Evolutionary conservation across 2,113 vertebrate genomes (phyloP), one percentile per base, ranked within the genome.

Genomic region (Halichoerus grypus): DNA sequence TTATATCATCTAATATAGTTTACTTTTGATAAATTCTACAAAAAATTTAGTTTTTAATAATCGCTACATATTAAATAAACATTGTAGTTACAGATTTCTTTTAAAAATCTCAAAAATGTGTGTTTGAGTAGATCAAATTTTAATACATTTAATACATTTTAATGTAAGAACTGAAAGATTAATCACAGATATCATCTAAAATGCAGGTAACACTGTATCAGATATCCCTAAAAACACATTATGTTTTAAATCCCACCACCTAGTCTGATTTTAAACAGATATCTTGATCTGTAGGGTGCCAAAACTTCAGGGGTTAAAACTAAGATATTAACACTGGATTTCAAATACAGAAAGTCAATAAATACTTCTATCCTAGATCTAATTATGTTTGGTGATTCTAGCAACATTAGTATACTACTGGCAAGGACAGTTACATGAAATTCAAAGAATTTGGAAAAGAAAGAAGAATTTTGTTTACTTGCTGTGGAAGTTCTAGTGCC

Each of bases 21-120:
- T 14, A 89, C 8, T 77, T 82, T 74, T 92, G 49, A 79, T 77
- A 77, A 74, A 82, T 86, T 65, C 24, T 39, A 36, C n/a, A 86
- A 39, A 26, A 51, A 89, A 22, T 57, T 96, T 77, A 91, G 22
- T 19, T 22, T 86, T 84, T 92, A 91, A 81, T 12, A 33, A 81
- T 65, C 6, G 46, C 12, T 28, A 22, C 2, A 57, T 84, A 24
- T 42, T 88, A 88, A 53, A 84, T n/a, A 92, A 83, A 76, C 55
- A 83, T 7, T 39, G 0, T 28, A 94, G 19, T n/a, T 61, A 87
- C 3, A 55, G 74, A 69, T 39, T 82, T 88, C 21, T 92, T 89
- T 93, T 72, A 15, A 91, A 92, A 96, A 67, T 19, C n/a, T 84
- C 12, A 92, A 77, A 96, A 91, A 91, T 55, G 7, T 94, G 6